Percentiles rank a stretch among this genome's conserved stretches.
phyloP scores from a whole-genome alignment of 2,888 invertebrate genomes.

The Himalopsyche japonica region DNA sequence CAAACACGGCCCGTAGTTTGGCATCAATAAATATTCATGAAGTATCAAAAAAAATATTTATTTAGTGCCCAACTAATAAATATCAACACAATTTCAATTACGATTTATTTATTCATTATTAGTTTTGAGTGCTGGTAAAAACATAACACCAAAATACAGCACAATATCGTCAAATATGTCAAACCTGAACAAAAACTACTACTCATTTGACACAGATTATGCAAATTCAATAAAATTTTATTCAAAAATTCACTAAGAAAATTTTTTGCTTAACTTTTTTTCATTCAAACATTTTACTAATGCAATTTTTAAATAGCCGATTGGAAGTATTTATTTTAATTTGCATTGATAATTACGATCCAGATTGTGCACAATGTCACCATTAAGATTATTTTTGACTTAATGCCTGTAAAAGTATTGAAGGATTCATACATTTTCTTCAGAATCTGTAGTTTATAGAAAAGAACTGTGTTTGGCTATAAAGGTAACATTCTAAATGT shows the following conservation, averaged over 20 bases:
- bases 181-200: not conserved
- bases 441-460: too few species aligned
- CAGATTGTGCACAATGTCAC: too few species aligned
- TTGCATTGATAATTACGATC: too few species aligned
- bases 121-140: not conserved
- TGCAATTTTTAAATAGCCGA: too few species aligned
- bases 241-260: not conserved
- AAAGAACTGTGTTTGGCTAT: too few species aligned
- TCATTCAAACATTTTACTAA: too few species aligned
- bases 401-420: too few species aligned
- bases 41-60: not conserved
- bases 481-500: too few species aligned
- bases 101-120: not conserved
- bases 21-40: constrained; percentile 2
- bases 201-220: not conserved
- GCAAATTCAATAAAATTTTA: not conserved
- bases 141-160: not conserved
- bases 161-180: not conserved
- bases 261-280: not conserved
- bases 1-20: not conserved
- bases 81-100: not conserved
- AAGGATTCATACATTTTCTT: too few species aligned
- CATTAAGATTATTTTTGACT: too few species aligned
- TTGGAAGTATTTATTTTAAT: too few species aligned
- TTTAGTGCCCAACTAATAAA: not conserved